A percentile compares a stretch with the other conserved stretches of the same genome.
Evolutionary conservation across 2,888 invertebrate species (phyloP).

Genomic region (Dysmachus trigonus): DNA sequence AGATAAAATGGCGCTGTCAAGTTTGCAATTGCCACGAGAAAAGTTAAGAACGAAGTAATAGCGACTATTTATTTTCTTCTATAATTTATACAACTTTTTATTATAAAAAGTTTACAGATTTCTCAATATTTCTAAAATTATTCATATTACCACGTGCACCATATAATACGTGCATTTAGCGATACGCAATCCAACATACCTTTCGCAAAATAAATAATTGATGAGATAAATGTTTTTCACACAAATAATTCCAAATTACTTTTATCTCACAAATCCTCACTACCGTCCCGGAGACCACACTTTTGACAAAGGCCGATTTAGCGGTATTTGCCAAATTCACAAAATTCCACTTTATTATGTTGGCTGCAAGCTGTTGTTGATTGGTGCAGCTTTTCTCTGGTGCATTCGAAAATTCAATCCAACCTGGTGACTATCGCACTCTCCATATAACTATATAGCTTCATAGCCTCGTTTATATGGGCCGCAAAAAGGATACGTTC

Average conservation of each 20-base stretch:
- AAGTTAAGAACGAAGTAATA: background rate
- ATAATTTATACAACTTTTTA: background rate
- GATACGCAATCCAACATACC: background rate
- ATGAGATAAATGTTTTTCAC: background rate
- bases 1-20: constrained; percentile 46
- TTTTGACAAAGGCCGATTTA: constrained; percentile 48
- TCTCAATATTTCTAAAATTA: background rate
- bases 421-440: background rate
- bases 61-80: background rate
- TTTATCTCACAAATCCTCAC: constrained; percentile 30
- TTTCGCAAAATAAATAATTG: background rate
- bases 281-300: constrained; percentile 40
- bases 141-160: constrained; percentile 8
- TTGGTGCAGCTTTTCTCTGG: background rate
- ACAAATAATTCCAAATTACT: background rate
- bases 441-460: background rate
- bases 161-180: background rate
- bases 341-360: background rate
- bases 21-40: background rate
- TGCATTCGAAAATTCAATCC: background rate
- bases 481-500: background rate
- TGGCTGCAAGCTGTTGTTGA: background rate
- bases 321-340: constrained; percentile 41
- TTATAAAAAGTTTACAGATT: background rate
- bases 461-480: background rate